These are phyloP conservation scores for Macroramphosus scolopax DNA, from an alignment of 2,797 vertebrate genomes.

Conservation along the genomic window DNA sequence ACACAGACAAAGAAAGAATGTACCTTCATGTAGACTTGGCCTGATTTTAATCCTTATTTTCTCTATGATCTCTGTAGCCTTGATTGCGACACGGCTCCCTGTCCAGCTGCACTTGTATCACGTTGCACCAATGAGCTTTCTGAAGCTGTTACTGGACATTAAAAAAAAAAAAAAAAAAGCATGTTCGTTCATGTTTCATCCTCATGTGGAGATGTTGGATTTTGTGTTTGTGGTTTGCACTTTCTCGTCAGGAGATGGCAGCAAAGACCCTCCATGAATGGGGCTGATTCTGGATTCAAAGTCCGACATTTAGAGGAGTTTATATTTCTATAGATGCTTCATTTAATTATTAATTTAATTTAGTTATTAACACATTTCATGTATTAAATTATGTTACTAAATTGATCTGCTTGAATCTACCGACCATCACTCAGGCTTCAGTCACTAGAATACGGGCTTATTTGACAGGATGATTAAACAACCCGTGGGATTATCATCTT, in stretches of 20 bases:
- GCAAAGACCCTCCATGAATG: slow-evolving; percentile 26
- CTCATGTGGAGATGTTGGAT: background rate
- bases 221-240: slow-evolving; percentile 7
- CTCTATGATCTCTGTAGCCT: slow-evolving; percentile 9
- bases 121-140: slow-evolving; percentile 37
- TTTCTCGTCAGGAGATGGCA: slow-evolving; percentile 61
- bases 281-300: background rate
- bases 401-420: too few species aligned
- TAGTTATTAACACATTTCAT: too few species aligned
- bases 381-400: too few species aligned
- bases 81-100: background rate
- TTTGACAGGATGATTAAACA: slow-evolving; percentile 8
- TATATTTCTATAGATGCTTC: too few species aligned
- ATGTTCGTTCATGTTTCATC: background rate
- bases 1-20: slow-evolving; percentile 31
- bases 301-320: too few species aligned
- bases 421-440: too few species aligned
- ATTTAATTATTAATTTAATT: too few species aligned
- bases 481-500: background rate
- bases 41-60: too few species aligned
- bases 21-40: slow-evolving; percentile 18
- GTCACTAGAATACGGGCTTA: too few species aligned
- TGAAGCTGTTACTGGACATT: slow-evolving; percentile 31
- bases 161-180: slow-evolving; percentile 41
- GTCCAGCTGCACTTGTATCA: slow-evolving; percentile 36